phyloP scores from a whole-genome alignment of 2,888 invertebrate species.

The Hanleya hanleyi region DNA sequence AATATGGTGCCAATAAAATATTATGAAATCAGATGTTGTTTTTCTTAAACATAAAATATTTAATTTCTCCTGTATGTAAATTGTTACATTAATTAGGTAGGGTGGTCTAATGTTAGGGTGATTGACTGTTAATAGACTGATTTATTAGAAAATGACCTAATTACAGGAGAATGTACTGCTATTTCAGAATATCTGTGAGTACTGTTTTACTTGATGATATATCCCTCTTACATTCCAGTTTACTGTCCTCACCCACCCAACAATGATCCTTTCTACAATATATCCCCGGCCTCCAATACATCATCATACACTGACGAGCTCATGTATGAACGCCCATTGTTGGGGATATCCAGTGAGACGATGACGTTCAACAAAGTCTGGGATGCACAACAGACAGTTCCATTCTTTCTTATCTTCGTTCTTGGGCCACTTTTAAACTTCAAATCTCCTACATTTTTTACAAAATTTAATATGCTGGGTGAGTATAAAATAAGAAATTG shows the following conservation, averaged over 20 bases:
- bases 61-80: too few relatives aligned
- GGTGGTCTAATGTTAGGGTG: too few relatives aligned
- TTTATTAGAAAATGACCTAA: too few relatives aligned
- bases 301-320: background rate
- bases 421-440: constrained; percentile 89
- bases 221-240: background rate
- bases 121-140: too few relatives aligned
- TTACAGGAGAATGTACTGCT: too few relatives aligned
- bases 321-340: background rate
- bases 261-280: background rate
- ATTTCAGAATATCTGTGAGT: too few relatives aligned
- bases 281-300: background rate
- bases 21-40: too few relatives aligned
- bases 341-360: background rate
- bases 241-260: background rate
- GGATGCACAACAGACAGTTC: constrained; percentile 86
- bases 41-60: too few relatives aligned
- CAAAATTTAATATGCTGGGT: constrained; percentile 93
- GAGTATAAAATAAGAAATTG: too few relatives aligned
- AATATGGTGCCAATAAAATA: too few relatives aligned
- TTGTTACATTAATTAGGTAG: too few relatives aligned
- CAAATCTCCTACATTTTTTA: constrained; percentile 91
- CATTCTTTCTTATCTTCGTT: constrained; percentile 83
- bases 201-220: background rate
- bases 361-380: constrained; percentile 78